These are phyloP conservation scores for Chelon labrosus DNA, from an alignment of 2,797 vertebrate genomes.

Conservation along the genomic window DNA sequence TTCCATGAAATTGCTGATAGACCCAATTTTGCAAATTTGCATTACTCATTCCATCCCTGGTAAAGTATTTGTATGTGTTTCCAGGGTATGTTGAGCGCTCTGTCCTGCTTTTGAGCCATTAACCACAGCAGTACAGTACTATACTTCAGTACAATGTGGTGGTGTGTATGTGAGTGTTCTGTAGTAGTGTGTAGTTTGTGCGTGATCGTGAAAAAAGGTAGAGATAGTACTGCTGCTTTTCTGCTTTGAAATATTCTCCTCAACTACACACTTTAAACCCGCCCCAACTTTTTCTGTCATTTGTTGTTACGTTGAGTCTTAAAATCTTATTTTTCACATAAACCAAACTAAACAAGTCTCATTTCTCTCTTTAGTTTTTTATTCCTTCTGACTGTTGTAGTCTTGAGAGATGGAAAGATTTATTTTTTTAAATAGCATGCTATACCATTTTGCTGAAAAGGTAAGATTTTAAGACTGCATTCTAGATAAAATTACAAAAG, in stretches of 20 bases:
- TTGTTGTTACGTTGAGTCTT: constrained; percentile 64
- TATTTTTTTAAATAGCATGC: background rate
- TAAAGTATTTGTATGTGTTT: constrained; percentile 34
- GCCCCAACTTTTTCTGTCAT: constrained; percentile 40
- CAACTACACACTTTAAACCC: constrained; percentile 34
- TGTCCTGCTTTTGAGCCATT: constrained; percentile 47
- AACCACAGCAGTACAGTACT: constrained; percentile 39
- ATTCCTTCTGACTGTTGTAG: background rate
- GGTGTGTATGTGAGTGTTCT: constrained; percentile 47
- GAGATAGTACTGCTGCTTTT: constrained; percentile 59
- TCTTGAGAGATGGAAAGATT: constrained; percentile 2
- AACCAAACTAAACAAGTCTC: background rate
- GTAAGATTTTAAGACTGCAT: constrained; percentile 72
- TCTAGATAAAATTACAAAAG: constrained; percentile 20
- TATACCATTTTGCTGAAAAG: background rate
- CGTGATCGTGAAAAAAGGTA: constrained; percentile 57
- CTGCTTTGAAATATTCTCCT: constrained; percentile 62
- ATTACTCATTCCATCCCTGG: constrained; percentile 27
- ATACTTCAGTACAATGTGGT: constrained; percentile 44
- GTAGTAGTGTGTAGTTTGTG: constrained; percentile 50
- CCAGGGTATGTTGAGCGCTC: constrained; percentile 32
- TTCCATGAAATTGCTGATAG: constrained; percentile 22
- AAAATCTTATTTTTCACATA: constrained; percentile 59
- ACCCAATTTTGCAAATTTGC: constrained; percentile 23
- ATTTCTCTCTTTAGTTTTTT: background rate